Percentiles rank a stretch among this genome's conserved stretches.
phyloP scores from a whole-genome alignment of 2,797 vertebrate species.

The Poecilia picta region DNA sequence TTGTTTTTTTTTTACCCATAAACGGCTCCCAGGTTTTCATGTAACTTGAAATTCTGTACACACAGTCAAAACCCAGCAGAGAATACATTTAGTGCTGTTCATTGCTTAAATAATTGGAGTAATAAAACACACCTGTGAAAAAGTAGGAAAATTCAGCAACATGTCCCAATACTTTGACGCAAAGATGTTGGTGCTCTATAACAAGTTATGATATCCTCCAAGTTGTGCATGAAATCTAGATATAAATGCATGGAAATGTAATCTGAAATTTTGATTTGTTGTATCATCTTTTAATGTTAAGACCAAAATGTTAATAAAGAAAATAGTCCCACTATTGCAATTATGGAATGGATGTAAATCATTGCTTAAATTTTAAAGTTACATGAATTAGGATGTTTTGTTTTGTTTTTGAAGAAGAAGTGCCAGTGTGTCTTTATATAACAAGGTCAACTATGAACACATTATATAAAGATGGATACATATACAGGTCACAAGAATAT shows the following conservation, averaged over 20 bases:
- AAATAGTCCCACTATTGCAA: not conserved
- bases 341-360: not conserved
- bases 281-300: not conserved
- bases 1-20: constrained; percentile 5
- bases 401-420: not conserved
- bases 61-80: not conserved
- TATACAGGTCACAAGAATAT: too few relatives aligned
- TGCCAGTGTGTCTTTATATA: not conserved
- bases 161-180: not conserved
- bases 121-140: not conserved
- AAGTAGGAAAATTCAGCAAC: not conserved
- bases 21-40: not conserved
- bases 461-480: too few relatives aligned
- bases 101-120: not conserved
- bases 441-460: not conserved
- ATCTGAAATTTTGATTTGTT: not conserved
- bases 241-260: not conserved
- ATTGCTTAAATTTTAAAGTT: not conserved
- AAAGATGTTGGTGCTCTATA: not conserved
- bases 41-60: not conserved
- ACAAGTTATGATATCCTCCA: not conserved
- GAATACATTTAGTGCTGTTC: not conserved
- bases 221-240: not conserved
- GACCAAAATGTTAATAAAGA: not conserved
- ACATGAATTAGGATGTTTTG: not conserved